These are phyloP conservation scores for Corythornis vintsioides DNA, from an alignment of 2,113 vertebrate species.

Conservation along the genomic window DNA sequence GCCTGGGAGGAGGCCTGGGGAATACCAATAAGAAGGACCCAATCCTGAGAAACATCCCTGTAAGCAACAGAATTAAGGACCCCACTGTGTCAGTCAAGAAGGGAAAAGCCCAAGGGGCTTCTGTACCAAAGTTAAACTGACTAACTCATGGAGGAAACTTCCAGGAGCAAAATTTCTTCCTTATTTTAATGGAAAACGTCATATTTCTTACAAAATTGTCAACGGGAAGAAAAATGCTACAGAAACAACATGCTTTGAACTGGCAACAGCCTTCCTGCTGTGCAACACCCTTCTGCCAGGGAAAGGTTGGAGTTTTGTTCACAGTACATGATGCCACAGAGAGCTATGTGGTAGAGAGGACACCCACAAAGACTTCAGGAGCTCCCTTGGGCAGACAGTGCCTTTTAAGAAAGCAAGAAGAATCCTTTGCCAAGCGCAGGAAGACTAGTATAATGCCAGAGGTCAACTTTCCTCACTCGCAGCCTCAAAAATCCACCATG, in stretches of 20 bases:
- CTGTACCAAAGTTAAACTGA: background rate
- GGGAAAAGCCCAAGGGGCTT: background rate
- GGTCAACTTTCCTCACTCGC: background rate
- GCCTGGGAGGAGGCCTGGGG: background rate
- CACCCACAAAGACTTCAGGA: background rate
- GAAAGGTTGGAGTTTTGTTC: background rate
- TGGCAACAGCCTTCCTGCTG: accelerated
- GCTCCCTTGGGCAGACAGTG: background rate
- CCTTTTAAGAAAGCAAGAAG: background rate
- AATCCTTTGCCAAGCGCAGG: background rate
- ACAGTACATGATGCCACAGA: accelerated
- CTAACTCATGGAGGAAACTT: background rate
- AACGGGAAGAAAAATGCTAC: background rate
- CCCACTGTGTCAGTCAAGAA: background rate
- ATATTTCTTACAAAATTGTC: background rate
- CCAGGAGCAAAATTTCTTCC: background rate
- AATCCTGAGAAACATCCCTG: background rate
- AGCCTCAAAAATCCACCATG: background rate
- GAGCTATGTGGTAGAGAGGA: background rate
- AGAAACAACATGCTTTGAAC: background rate
- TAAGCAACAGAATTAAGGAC: background rate
- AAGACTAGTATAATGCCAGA: background rate
- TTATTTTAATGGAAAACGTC: background rate
- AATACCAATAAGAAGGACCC: background rate
- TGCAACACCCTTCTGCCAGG: background rate